phyloP scores from a whole-genome alignment of 2,888 invertebrate genomes.

The Lithophane ornitopus region DNA sequence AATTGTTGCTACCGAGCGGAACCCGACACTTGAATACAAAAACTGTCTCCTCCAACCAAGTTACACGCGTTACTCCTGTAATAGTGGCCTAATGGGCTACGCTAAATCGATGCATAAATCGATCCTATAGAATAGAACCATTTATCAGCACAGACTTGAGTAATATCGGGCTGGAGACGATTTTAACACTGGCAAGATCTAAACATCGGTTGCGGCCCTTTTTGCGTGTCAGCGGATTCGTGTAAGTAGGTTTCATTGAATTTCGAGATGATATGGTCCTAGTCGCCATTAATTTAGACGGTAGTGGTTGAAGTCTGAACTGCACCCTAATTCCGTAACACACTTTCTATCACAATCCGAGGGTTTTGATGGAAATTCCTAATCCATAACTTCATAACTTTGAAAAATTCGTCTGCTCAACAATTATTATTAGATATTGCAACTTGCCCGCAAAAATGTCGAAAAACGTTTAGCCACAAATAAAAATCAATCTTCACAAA shows the following conservation, averaged over 20 bases:
- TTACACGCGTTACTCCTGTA: constrained; percentile 75
- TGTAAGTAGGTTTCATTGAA: constrained; percentile 27
- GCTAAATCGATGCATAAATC: constrained; percentile 83
- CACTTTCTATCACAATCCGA: neutral
- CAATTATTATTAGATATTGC: too few species aligned
- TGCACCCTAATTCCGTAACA: neutral
- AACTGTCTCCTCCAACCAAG: constrained; percentile 64
- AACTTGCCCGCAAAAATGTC: neutral
- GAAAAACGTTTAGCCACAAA: constrained; percentile 13
- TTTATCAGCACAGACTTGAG: constrained; percentile 75
- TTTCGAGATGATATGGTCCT: constrained; percentile 18
- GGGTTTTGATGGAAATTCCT: neutral
- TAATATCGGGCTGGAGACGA: constrained; percentile 48
- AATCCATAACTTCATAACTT: neutral
- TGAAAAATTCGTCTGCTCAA: neutral
- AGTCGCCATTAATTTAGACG: neutral
- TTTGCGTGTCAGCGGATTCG: constrained; percentile 9
- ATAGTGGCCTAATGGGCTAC: constrained; percentile 77
- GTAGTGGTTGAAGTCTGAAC: neutral
- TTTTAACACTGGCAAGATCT: constrained; percentile 40
- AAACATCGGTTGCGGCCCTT: constrained; percentile 14
- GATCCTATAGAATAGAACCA: constrained; percentile 80
- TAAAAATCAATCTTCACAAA: constrained; percentile 50
- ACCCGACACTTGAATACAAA: constrained; percentile 71
- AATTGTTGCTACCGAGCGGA: constrained; percentile 2